Conservation (phyloP, 1,140 invertebrate genomes). For the Sitophilus oryzae region DNA sequence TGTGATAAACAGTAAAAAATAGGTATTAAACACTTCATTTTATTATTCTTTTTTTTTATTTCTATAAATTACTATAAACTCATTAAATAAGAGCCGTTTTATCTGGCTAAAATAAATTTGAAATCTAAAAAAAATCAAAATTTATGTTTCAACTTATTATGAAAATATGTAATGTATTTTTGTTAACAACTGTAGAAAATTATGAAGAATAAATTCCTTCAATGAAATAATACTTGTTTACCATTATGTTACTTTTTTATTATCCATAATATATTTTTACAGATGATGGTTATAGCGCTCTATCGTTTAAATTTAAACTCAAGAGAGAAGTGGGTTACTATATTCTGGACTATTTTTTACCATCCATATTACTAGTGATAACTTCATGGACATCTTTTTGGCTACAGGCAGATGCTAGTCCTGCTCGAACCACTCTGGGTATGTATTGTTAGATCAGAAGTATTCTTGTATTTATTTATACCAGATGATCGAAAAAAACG, state of each 20-base stretch:
- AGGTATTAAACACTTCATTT: no score
- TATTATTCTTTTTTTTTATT: no score
- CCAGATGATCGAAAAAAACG: no score
- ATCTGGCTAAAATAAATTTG: no score
- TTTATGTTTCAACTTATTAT: no score
- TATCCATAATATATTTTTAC: constrained; percentile 39
- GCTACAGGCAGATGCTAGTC: constrained; percentile 81
- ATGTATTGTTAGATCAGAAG: constrained; percentile 18
- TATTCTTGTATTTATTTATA: constrained; percentile 1
- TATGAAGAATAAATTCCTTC: no score
- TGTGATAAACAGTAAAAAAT: no score
- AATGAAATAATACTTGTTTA: constrained; percentile 1
- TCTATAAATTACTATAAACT: no score
- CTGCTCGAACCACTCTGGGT: constrained; percentile 74
- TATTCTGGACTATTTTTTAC: constrained; percentile 84
- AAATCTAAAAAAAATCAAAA: no score
- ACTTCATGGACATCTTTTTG: constrained; percentile 90
- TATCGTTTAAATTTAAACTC: constrained; percentile 71
- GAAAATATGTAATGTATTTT: no score
- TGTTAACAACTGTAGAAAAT: no score
- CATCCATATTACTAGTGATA: constrained; percentile 79
- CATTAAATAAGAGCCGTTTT: no score
- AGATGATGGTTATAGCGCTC: constrained; percentile 76
- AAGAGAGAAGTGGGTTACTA: constrained; percentile 80
- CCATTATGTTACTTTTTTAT: background rate